Conservation (phyloP, 1,140 invertebrate genomes). For the Magallana ariakensis region DNA sequence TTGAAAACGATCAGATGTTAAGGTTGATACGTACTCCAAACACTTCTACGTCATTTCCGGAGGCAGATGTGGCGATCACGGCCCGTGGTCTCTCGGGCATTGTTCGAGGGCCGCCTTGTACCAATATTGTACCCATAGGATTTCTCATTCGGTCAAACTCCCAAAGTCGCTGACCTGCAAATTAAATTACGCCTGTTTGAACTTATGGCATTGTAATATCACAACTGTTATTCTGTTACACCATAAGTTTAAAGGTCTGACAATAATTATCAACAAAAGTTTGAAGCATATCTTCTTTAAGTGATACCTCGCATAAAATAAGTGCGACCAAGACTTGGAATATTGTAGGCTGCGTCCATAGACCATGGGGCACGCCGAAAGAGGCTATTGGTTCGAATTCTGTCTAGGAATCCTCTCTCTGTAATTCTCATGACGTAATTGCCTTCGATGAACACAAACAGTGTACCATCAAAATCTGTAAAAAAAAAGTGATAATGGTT, state of each 20-base stretch:
- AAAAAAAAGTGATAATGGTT: neutral
- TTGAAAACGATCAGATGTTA: neutral
- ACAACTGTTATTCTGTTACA: too few species aligned
- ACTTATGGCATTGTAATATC: too few species aligned
- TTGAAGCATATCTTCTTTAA: too few species aligned
- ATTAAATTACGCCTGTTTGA: neutral
- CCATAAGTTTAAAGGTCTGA: too few species aligned
- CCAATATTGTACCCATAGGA: constrained; percentile 24
- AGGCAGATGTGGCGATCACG: constrained; percentile 5
- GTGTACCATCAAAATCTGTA: constrained; percentile 35
- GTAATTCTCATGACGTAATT: neutral
- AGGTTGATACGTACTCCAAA: neutral
- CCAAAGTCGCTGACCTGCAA: constrained; percentile 29
- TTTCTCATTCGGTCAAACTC: constrained; percentile 40
- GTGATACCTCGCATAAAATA: constrained; percentile 17
- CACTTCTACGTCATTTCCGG: neutral
- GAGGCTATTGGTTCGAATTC: neutral
- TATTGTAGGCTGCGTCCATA: constrained; percentile 16
- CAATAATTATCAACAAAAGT: too few species aligned
- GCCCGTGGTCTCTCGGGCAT: constrained; percentile 26
- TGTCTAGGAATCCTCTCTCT: neutral
- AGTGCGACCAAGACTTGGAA: constrained; percentile 6
- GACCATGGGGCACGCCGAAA: neutral
- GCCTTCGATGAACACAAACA: neutral
- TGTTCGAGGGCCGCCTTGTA: neutral